phyloP scores from a whole-genome alignment of 2,888 invertebrate species.

The Clusia tigrina region DNA sequence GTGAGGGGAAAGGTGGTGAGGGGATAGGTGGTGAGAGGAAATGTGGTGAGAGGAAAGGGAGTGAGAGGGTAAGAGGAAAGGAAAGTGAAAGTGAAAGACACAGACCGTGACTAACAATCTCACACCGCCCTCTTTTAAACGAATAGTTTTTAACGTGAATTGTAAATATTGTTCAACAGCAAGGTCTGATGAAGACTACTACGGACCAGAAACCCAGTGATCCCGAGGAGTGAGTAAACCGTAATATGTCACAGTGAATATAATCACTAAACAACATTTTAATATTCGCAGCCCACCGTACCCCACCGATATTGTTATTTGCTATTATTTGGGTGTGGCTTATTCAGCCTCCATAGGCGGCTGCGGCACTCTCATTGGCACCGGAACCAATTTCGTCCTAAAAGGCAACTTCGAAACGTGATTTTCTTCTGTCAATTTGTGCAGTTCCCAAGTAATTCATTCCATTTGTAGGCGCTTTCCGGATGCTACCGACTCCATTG shows the following conservation, averaged over 20 bases:
- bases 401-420: constrained; percentile 75
- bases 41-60: too few species aligned
- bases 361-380: constrained; percentile 76
- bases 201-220: background rate
- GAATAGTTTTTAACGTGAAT: too few species aligned
- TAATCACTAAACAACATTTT: background rate
- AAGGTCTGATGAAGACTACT: constrained; percentile 22
- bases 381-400: constrained; percentile 79
- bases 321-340: constrained; percentile 77
- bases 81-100: background rate
- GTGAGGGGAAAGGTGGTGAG: too few species aligned
- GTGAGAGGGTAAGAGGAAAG: too few species aligned
- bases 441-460: background rate
- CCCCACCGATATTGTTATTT: constrained; percentile 74
- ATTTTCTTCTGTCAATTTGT: background rate
- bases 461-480: constrained; percentile 50
- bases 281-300: constrained; percentile 36
- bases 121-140: too few species aligned
- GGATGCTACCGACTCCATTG: constrained; percentile 22
- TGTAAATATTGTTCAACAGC: too few species aligned
- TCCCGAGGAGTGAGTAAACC: constrained; percentile 18
- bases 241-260: background rate
- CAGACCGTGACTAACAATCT: too few species aligned
- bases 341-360: constrained; percentile 78
- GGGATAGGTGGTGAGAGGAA: too few species aligned